Base-by-base conservation (phyloP, 2,113 vertebrate genomes). In the Pipra filicauda region DNA sequence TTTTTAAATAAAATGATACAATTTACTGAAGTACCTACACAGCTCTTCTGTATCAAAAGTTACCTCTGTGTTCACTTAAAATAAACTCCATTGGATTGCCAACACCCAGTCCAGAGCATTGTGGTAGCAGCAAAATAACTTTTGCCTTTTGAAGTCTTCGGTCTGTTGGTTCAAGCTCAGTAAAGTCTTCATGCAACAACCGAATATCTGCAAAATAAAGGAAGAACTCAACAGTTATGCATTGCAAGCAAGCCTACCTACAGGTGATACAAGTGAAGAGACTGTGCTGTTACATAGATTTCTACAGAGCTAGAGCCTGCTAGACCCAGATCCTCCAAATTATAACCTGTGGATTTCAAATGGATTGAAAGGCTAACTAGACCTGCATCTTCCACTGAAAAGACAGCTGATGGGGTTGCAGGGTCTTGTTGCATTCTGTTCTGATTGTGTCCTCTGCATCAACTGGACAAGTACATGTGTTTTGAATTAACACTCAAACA, bases 21-120 rank as follows among this genome's bases (percentile, higher is more conserved):
- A 57, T 88, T 85, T 65, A 89, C 14, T 31, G 62, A 72, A 78
- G 28, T 7, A 76, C 26, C n/a, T 61, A 55, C 0, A 1, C 8
- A 84, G 39, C 23, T 67, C 27, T 51, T 51, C 49, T 51, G 9
- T 43, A 73, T 43, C 28, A 66, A 54, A 77, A 75, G 30, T 88
- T 98, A 99, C 99, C 99, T 98, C 98, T 95, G 10, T 98, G 96
- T 85, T 99, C 99, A 96, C 96, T 98, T 95, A 99, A 96, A 94
- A 99, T 98, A 87, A 99, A 98, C 51, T 99, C 98, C 30, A 99
- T 95, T 27, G 99, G 99, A 91, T 99, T 98, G 89, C 98, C 98
- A 94, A 98, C 95, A 41, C 98, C 99, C 71, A 99, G 98, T 84
- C 97, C 94, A 52, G 99, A 99, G 89, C 99, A 99, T 9, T 95